Evolutionary conservation across 2,888 invertebrate genomes (phyloP).

Genomic region (Drymonia ruficornis): DNA sequence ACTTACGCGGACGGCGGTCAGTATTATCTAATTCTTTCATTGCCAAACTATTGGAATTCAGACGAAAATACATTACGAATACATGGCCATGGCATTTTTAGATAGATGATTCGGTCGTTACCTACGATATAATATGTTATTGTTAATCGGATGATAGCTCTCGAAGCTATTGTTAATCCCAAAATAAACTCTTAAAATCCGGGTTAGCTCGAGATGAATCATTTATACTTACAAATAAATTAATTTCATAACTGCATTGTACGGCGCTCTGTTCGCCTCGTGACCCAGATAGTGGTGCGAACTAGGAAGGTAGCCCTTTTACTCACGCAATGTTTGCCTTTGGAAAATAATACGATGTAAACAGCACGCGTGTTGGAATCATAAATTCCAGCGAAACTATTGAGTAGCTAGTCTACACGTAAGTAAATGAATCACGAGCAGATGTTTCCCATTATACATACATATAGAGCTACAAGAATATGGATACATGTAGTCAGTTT

Average conservation of each 20-base stretch:
- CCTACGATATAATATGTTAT: slow-evolving; percentile 45
- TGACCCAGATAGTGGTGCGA: slow-evolving; percentile 66
- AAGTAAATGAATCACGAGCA: slow-evolving; percentile 2
- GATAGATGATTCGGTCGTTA: slow-evolving; percentile 41
- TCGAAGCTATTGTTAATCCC: slow-evolving; percentile 32
- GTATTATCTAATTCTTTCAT: slow-evolving; percentile 68
- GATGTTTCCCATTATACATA: not conserved
- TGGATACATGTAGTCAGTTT: not conserved
- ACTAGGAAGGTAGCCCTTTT: slow-evolving; percentile 58
- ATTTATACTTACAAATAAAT: slow-evolving; percentile 27
- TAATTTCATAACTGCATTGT: slow-evolving; percentile 27
- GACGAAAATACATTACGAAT: slow-evolving; percentile 69
- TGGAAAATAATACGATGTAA: slow-evolving; percentile 47
- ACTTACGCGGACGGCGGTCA: slow-evolving; percentile 99
- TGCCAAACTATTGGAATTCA: slow-evolving; percentile 66
- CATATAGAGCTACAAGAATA: not conserved
- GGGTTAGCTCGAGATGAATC: slow-evolving; percentile 27
- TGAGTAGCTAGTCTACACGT: slow-evolving; percentile 1
- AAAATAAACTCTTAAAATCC: slow-evolving; percentile 38
- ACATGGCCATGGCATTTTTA: slow-evolving; percentile 69
- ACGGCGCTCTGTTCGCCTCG: slow-evolving; percentile 42
- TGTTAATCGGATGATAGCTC: slow-evolving; percentile 48
- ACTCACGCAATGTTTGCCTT: slow-evolving; percentile 58
- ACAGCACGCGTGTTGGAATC: slow-evolving; percentile 25
- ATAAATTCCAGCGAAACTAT: slow-evolving; percentile 20